phyloP scores from a whole-genome alignment of 2,888 invertebrate species.

The Caradrina clavipalpis region DNA sequence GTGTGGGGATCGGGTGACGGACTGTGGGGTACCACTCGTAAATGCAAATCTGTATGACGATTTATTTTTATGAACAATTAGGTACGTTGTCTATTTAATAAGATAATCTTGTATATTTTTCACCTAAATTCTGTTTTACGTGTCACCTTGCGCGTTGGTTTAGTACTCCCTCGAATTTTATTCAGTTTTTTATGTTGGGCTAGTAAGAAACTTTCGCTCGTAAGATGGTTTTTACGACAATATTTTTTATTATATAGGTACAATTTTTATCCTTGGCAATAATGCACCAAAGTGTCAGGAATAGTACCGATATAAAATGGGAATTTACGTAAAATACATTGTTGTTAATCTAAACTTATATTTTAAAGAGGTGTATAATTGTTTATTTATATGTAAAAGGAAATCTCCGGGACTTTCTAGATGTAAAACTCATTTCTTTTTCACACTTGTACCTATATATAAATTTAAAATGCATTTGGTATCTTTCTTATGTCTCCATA shows the following conservation, averaged over 20 bases:
- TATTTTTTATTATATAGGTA: constrained; percentile 6
- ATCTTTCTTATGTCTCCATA: constrained; percentile 6
- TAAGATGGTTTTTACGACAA: constrained; percentile 25
- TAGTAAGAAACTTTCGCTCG: constrained; percentile 20
- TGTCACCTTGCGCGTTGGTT: constrained; percentile 4
- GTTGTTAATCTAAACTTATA: neutral
- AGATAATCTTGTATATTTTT: constrained; percentile 35
- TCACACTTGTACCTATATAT: neutral
- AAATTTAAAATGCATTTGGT: constrained; percentile 8
- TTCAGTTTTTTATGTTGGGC: constrained; percentile 15
- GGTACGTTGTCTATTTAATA: constrained; percentile 46
- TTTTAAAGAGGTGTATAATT: neutral
- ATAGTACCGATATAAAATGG: neutral
- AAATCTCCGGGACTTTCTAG: too few relatives aligned
- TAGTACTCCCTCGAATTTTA: constrained; percentile 6
- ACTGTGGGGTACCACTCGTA: constrained; percentile 21
- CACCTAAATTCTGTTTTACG: constrained; percentile 26
- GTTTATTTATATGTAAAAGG: neutral
- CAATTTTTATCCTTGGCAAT: constrained; percentile 7
- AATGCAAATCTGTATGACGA: constrained; percentile 53
- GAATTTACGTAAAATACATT: constrained; percentile 16
- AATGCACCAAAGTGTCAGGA: neutral
- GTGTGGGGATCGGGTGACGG: neutral
- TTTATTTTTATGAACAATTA: constrained; percentile 61
- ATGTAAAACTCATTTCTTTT: too few relatives aligned